Percentiles rank a stretch among this genome's conserved stretches.
Evolutionary conservation across 1,140 invertebrate genomes (phyloP).

Genomic region (Phenacoccus solenopsis): DNA sequence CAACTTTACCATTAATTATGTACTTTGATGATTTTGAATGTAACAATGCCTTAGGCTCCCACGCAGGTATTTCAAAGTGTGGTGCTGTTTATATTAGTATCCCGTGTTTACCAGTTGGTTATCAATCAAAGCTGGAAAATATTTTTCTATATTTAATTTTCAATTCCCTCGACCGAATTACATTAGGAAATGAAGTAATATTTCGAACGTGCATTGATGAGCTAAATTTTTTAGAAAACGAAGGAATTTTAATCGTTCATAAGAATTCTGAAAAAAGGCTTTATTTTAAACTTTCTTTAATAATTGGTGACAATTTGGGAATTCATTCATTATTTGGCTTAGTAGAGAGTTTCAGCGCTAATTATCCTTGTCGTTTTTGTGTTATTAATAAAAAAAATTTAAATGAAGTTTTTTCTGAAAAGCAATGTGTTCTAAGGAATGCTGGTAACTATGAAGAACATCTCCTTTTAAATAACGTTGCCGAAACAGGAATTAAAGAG

Average conservation of each 20-base stretch:
- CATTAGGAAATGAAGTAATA: constrained; percentile 16
- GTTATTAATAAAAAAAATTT: background rate
- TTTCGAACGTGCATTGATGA: constrained; percentile 23
- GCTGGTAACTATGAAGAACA: constrained; percentile 10
- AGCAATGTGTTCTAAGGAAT: background rate
- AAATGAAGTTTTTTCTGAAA: background rate
- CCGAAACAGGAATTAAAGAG: background rate
- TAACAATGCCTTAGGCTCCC: constrained; percentile 23
- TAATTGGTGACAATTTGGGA: background rate
- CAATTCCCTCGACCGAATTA: constrained; percentile 18
- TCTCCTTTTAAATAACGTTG: background rate
- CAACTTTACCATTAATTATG: constrained; percentile 22
- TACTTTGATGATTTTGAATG: constrained; percentile 24
- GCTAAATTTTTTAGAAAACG: constrained; percentile 23
- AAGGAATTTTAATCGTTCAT: constrained; percentile 22
- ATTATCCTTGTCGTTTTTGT: constrained; percentile 14
- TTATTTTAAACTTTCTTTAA: background rate
- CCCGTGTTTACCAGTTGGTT: constrained; percentile 22
- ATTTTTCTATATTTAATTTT: constrained; percentile 23
- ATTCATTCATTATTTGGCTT: background rate
- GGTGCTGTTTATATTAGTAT: constrained; percentile 22
- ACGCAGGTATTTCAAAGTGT: constrained; percentile 22
- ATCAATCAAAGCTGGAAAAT: constrained; percentile 23
- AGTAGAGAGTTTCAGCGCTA: background rate
- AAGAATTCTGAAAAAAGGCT: background rate